Evolutionary conservation across 2,888 invertebrate genomes (phyloP).

Genomic region (Galeopsomyia nigrocyanea): DNA sequence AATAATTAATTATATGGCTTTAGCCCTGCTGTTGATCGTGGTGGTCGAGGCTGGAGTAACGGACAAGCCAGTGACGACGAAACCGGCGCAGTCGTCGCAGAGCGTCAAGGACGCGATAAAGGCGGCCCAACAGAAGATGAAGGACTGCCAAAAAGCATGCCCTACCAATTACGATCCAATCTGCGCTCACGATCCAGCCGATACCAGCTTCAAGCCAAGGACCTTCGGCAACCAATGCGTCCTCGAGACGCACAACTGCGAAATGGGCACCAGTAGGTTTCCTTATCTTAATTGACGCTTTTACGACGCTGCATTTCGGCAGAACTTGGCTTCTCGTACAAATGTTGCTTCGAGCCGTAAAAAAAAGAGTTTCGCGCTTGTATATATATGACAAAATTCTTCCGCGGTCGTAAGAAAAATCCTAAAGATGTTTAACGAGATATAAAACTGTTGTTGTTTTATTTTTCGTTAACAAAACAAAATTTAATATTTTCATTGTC

Average conservation of each 20-base stretch:
- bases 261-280: constrained; percentile 75
- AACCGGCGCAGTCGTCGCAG: constrained; percentile 54
- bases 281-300: not conserved
- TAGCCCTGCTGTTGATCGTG: constrained; percentile 31
- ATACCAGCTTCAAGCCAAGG: constrained; percentile 69
- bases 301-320: too few species aligned
- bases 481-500: not conserved
- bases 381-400: not conserved
- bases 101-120: constrained; percentile 62
- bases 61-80: constrained; percentile 19
- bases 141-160: constrained; percentile 70
- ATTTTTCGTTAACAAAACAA: too few species aligned
- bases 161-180: constrained; percentile 72
- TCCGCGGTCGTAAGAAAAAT: too few species aligned
- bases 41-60: constrained; percentile 31
- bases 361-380: not conserved
- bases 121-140: constrained; percentile 76
- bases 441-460: not conserved
- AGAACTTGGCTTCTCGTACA: too few species aligned
- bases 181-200: constrained; percentile 75
- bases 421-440: too few species aligned
- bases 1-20: constrained; percentile 8
- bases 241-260: constrained; percentile 77
- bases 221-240: constrained; percentile 77
- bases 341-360: not conserved